These are phyloP conservation scores for Pristionchus pacificus DNA, from an alignment of 1,140 invertebrate genomes.

Conservation along the genomic window DNA sequence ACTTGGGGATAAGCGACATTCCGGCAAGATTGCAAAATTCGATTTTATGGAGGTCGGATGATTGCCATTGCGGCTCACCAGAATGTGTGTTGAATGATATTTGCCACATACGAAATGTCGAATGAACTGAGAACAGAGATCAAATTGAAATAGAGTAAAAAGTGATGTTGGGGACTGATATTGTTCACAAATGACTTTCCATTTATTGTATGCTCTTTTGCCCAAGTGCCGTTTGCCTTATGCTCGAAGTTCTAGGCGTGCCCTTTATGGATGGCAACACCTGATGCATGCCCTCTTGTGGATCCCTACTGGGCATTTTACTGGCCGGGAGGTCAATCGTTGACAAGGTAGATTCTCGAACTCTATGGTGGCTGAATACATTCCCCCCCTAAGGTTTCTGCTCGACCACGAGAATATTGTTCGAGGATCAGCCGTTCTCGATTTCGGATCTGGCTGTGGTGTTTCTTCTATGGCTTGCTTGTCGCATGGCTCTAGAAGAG, in stretches of 20 bases:
- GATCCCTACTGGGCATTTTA: constrained; percentile 35
- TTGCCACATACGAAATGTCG: too few species aligned
- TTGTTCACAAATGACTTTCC: too few species aligned
- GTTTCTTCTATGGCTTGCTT: constrained; percentile 16
- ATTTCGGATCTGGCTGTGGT: constrained; percentile 27
- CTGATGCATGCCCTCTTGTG: constrained; percentile 21
- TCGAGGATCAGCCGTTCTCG: not conserved
- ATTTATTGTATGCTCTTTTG: too few species aligned
- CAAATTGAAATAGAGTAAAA: too few species aligned
- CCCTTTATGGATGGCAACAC: constrained; percentile 32
- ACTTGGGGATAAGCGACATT: too few species aligned
- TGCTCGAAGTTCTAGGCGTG: not conserved
- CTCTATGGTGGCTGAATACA: not conserved
- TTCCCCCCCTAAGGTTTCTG: constrained; percentile 12
- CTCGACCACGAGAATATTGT: constrained; percentile 4
- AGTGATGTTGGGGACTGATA: too few species aligned
- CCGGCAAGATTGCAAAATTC: too few species aligned
- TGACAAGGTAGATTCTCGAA: constrained; percentile 10
- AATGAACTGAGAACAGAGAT: too few species aligned
- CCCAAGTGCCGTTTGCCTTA: too few species aligned
- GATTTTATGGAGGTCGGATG: too few species aligned
- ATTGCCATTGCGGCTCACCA: too few species aligned
- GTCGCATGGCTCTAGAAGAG: not conserved
- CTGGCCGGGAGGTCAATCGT: constrained; percentile 30
- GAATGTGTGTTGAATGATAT: too few species aligned